These are phyloP conservation scores for Cosmopolites sordidus DNA, from an alignment of 2,888 invertebrate species.

Conservation along the genomic window DNA sequence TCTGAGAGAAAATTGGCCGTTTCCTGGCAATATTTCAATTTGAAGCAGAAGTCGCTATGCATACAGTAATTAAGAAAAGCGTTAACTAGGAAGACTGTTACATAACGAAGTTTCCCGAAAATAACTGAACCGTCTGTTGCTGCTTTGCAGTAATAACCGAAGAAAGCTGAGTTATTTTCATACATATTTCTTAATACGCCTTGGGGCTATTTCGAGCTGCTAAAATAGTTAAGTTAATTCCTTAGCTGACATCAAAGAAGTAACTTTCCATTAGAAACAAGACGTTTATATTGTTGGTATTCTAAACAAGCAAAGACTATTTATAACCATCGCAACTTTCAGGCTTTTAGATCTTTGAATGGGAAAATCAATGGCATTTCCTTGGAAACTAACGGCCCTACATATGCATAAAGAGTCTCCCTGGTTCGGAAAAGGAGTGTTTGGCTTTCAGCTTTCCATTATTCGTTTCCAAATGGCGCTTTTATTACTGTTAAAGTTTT, in stretches of 20 bases:
- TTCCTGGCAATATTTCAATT: too few relatives aligned
- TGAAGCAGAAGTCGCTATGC: too few relatives aligned
- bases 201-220: not conserved
- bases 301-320: conserved; percentile 17
- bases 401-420: conserved; percentile 6
- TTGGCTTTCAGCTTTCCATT: conserved; percentile 8
- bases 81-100: too few relatives aligned
- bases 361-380: conserved; percentile 8
- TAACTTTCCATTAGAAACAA: conserved; percentile 11
- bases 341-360: not conserved
- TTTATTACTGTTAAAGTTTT: conserved; percentile 14
- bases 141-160: too few relatives aligned
- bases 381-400: conserved; percentile 3
- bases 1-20: too few relatives aligned
- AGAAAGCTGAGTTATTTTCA: too few relatives aligned
- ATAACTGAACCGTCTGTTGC: too few relatives aligned
- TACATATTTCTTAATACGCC: too few relatives aligned
- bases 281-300: conserved; percentile 15
- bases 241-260: conserved; percentile 9
- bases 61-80: too few relatives aligned
- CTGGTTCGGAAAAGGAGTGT: not conserved
- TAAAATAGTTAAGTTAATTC: conserved; percentile 5
- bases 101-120: too few relatives aligned
- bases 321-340: conserved; percentile 16
- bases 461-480: conserved; percentile 14